phyloP scores from a whole-genome alignment of 2,113 vertebrate genomes.

The Cephalopterus ornatus region DNA sequence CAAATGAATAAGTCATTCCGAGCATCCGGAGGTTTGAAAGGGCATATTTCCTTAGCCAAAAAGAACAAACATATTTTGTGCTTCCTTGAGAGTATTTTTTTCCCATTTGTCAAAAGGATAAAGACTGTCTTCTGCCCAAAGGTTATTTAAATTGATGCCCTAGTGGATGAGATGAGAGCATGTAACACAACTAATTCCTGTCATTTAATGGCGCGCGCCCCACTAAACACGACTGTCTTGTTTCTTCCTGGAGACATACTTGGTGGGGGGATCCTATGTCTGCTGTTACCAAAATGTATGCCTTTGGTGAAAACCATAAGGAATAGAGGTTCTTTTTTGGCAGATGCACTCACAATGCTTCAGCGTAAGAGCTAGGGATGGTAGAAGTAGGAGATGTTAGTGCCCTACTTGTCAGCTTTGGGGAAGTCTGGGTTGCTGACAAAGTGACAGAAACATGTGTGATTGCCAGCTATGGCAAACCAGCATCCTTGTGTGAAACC shows the following conservation, averaged over 20 bases:
- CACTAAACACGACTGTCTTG: rapidly evolving
- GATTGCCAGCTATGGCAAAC: background rate
- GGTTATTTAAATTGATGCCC: background rate
- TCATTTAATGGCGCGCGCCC: background rate
- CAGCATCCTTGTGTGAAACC: background rate
- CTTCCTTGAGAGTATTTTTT: background rate
- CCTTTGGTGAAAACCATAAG: background rate
- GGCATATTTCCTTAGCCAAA: background rate
- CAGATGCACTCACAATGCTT: background rate
- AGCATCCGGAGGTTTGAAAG: background rate
- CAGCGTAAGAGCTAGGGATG: background rate
- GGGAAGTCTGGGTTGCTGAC: background rate
- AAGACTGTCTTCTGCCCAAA: background rate
- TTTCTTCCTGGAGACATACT: background rate
- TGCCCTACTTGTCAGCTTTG: background rate
- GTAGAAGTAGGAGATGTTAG: background rate
- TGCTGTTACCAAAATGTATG: background rate
- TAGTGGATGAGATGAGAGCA: background rate
- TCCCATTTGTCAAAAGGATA: background rate
- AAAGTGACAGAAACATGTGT: background rate
- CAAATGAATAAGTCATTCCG: background rate
- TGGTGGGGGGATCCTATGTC: rapidly evolving
- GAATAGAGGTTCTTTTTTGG: background rate
- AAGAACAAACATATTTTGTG: background rate
- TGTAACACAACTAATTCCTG: background rate